Conservation (phyloP, 2,888 invertebrate species). For the Lasioglossum calceatum region DNA sequence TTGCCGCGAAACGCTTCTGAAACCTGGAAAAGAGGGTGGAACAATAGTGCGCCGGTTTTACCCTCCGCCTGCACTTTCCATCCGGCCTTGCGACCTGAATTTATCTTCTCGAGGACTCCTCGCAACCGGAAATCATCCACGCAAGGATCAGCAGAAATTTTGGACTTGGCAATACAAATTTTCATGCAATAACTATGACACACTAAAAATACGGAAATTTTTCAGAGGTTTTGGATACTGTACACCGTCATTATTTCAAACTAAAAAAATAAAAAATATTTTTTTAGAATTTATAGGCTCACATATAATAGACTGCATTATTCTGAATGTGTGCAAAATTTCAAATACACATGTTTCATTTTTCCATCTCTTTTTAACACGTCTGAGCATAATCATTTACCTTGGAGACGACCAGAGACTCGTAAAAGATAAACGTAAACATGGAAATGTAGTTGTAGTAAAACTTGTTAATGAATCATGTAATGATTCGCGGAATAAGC, state of each 20-base stretch:
- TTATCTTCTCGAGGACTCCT: not conserved
- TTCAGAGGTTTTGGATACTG: not conserved
- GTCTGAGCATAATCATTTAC: not conserved
- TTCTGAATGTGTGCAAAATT: not conserved
- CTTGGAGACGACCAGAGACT: not conserved
- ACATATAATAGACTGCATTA: not conserved
- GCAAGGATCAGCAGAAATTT: not conserved
- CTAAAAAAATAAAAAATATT: too few species aligned
- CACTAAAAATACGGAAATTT: not conserved
- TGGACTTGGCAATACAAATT: not conserved
- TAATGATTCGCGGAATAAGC: not conserved
- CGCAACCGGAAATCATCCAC: constrained; percentile 29
- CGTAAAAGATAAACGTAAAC: not conserved
- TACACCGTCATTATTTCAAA: too few species aligned
- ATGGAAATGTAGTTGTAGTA: not conserved
- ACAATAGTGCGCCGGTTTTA: constrained; percentile 60
- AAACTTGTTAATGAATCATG: not conserved
- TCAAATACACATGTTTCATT: not conserved
- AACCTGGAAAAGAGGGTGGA: constrained; percentile 69
- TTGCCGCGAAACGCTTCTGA: constrained; percentile 70
- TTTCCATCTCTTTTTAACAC: not conserved
- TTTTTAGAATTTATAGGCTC: too few species aligned
- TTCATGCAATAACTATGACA: not conserved
- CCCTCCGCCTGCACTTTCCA: constrained; percentile 58
- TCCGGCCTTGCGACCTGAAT: constrained; percentile 24